Evolutionary conservation across 2,888 invertebrate genomes (phyloP), one percentile per base, ranked within the genome.

Genomic region (Lasioglossum leucozonium): DNA sequence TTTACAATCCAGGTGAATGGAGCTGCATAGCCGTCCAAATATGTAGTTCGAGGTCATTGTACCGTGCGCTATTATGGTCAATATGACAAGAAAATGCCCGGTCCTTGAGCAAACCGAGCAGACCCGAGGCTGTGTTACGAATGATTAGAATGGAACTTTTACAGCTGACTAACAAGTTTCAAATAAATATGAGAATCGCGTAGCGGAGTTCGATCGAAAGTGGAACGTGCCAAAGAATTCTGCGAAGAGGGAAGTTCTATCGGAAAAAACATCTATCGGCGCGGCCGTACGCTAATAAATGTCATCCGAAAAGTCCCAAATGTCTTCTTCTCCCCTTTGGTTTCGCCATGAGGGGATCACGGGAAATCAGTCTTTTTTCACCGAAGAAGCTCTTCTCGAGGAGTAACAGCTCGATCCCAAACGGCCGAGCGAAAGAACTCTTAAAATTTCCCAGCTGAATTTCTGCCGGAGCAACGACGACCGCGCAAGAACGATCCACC

Each of bases 361-460:
- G 40, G 30, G 76, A 47, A 67, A 65, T 47, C 47, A 65, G 26
- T 73, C 40, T 47, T 73, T 65, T 18, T 44, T 47, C n/a, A 67
- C 8, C 8, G 62, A 58, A 16, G 71, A 40, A 69, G 34, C 34
- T 40, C 40, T 6, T 40, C 47, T 5, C 62, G 13, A 13, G 69
- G 40, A 40, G 69, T n/a, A 58, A 26, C n/a, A 18, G 18, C 44
- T 72, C 37, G 42, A 75, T 75, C 34, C 18, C 18, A 16, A 30
- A 76, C 69, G 69, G 69, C 58, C 22, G 34, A 71, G 71, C n/a
- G 55, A 74, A 74, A 67, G 65, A 71, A 62, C 77, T 77, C 67
- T 71, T 77, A 47, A 87, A 77, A 87, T 87, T 69, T 82, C 76
- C 69, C 73, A 62, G 71, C 37, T 34, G 67, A 55, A 58, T 73